Evolutionary conservation across 2,113 vertebrate species (phyloP).

Genomic region (Cricetomys ansorgei): DNA sequence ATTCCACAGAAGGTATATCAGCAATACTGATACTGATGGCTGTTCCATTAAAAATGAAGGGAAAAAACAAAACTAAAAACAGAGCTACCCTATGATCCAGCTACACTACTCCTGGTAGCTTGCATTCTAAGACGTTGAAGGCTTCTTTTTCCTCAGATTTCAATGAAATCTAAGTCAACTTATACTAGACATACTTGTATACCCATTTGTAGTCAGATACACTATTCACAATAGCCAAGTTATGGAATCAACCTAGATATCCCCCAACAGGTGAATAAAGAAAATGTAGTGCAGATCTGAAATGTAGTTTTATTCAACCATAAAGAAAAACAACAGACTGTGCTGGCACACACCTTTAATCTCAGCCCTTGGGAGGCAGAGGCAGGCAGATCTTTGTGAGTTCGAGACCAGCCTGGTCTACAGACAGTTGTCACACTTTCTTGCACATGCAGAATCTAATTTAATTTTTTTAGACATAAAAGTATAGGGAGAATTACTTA

Average conservation of each 20-base stretch:
- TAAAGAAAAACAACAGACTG: neutral
- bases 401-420: no score
- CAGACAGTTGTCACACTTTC: neutral
- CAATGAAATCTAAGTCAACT: neutral
- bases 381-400: no score
- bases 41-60: neutral
- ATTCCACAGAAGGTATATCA: neutral
- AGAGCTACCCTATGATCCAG: neutral
- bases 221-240: neutral
- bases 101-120: neutral
- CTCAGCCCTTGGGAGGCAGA: no score
- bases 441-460: neutral
- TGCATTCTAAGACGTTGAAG: neutral
- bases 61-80: neutral
- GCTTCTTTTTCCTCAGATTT: neutral
- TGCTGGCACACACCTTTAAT: no score
- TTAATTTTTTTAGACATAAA: neutral
- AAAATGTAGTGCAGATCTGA: neutral
- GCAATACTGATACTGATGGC: neutral
- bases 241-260: neutral
- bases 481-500: neutral
- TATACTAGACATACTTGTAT: neutral
- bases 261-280: neutral
- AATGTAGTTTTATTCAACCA: neutral
- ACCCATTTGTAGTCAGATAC: neutral